Evolutionary conservation across 2,113 vertebrate genomes (phyloP).

Genomic region (Gorilla gorilla): DNA sequence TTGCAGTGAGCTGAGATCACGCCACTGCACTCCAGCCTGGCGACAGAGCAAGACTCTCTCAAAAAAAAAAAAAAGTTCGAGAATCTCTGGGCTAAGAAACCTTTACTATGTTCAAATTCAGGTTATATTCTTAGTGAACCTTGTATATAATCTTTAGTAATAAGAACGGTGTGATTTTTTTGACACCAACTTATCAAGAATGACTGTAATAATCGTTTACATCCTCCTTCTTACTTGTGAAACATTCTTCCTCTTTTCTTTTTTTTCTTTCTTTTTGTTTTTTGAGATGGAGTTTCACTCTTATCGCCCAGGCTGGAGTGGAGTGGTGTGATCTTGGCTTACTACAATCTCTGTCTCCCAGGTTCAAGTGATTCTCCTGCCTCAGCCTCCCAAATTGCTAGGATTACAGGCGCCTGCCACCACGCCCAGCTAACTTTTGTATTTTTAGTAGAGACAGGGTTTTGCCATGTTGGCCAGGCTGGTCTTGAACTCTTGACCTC

Average conservation of each 20-base stretch:
- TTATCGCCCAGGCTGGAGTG: background rate
- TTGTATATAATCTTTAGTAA: background rate
- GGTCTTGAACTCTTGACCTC: background rate
- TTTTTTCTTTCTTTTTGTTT: background rate
- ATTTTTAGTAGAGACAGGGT: background rate
- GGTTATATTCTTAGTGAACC: background rate
- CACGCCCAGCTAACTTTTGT: background rate
- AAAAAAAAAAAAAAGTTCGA: background rate
- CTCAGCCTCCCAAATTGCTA: background rate
- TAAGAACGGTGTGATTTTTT: background rate
- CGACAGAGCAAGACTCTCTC: too few relatives aligned
- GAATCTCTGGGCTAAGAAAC: background rate
- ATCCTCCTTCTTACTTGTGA: background rate
- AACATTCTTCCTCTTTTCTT: background rate
- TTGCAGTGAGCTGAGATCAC: too few relatives aligned
- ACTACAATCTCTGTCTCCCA: background rate
- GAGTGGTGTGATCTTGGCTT: background rate
- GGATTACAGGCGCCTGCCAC: background rate
- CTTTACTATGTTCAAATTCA: background rate
- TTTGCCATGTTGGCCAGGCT: background rate
- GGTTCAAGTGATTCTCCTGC: background rate
- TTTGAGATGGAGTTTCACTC: background rate
- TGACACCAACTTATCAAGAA: constrained; percentile 1
- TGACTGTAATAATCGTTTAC: background rate
- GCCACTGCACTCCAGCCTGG: too few relatives aligned